Base-by-base conservation (phyloP, 2,888 invertebrate species). In the Yponomeuta plumbellus region DNA sequence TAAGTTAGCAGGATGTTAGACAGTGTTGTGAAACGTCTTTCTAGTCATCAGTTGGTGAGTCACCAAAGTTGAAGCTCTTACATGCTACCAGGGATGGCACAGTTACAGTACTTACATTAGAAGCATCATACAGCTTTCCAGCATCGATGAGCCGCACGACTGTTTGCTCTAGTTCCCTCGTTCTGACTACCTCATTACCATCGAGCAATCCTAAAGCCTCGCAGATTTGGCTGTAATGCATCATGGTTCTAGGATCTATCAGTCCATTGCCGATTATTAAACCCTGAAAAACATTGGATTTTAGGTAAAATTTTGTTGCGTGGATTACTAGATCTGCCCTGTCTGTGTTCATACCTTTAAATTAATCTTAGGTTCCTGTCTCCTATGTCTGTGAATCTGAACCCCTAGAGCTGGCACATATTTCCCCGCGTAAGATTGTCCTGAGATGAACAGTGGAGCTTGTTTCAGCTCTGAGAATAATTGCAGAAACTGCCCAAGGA, bases 351-450 rank as follows among this genome's bases (percentile, higher is more conserved):
- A 56, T 40, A 91, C 93, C 92, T 86, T 74, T 6, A 92, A 75
- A 72, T 92, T 92, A 40, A 92, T 79, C 23, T 84, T 76, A 56
- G 74, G 71, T 0, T 72, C 79, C 1, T 66, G 67, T 56, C 76
- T 72, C 69, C 80, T 88, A 58, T 83, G 80, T 17, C 81, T 76
- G 17, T 80, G 68, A 11, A 89, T 82, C 69, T 80, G 83, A 34
- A 76, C 69, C 1, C 90, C 93, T 4, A 95, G 80, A 0, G 92
- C 92, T 0, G 94, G 91, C 4, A 91, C 79, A 73, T 88, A 91
- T 61, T 88, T 84, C 40, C 93, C 94, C 1, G 92, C 93, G 75
- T 93, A 94, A 0, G 93, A 93, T 77, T 94, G 94, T 11, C 94
- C 94, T 0, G 94, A 92, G 0, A 94, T 83, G 78, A 92, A 94